phyloP scores from a whole-genome alignment of 2,113 vertebrate species.

The Psammodynastes pulverulentus region DNA sequence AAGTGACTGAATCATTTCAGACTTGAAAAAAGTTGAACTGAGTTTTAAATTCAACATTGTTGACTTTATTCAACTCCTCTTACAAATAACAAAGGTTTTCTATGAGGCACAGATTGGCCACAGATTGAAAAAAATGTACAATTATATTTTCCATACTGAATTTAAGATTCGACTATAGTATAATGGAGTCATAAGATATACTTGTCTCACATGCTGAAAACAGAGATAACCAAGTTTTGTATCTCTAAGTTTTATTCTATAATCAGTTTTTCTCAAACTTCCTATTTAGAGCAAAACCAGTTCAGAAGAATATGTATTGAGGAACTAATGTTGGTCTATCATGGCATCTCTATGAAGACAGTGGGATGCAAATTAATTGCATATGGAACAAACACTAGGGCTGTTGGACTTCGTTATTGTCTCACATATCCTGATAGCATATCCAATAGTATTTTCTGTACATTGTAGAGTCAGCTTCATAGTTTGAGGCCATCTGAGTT shows the following conservation, averaged over 20 bases:
- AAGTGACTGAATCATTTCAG: not conserved
- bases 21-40: not conserved
- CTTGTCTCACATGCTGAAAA: not conserved
- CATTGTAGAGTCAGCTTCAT: not conserved
- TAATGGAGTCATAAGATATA: not conserved
- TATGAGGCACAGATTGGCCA: conserved; percentile 1
- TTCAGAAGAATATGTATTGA: not conserved
- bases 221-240: not conserved
- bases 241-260: not conserved
- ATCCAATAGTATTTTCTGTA: not conserved
- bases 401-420: not conserved
- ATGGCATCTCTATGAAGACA: not conserved
- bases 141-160: conserved; percentile 24
- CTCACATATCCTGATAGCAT: no score
- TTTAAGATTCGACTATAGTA: conserved; percentile 32
- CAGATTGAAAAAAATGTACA: not conserved
- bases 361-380: not conserved
- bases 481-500: not conserved
- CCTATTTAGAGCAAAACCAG: not conserved
- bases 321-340: not conserved
- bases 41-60: conserved; percentile 9
- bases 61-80: not conserved
- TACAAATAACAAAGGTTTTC: conserved; percentile 7
- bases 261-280: not conserved
- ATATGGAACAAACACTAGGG: not conserved